phyloP scores from a whole-genome alignment of 1,140 invertebrate genomes.

The Ceratitis capitata region DNA sequence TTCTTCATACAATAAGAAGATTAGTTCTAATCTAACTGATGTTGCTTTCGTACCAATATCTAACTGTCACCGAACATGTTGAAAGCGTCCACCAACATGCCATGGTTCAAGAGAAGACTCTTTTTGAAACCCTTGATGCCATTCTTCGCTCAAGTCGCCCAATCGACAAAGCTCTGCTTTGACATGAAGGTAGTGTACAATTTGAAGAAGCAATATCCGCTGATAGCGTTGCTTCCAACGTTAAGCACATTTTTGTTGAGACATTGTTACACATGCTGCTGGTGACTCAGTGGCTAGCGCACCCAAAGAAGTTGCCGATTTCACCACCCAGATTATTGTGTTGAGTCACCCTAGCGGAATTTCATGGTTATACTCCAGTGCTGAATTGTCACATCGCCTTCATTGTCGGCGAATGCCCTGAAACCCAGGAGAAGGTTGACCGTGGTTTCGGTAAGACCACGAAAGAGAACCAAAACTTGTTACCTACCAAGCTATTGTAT shows the following conservation, averaged over 20 bases:
- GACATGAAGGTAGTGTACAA: too few species aligned
- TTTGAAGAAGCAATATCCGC: slow-evolving; percentile 89
- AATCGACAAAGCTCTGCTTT: slow-evolving; percentile 86
- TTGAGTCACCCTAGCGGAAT: slow-evolving; percentile 94
- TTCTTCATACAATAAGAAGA: slow-evolving; percentile 91
- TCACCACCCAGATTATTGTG: slow-evolving; percentile 90
- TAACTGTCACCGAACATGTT: slow-evolving; percentile 96
- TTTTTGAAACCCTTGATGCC: slow-evolving; percentile 89
- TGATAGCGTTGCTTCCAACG: slow-evolving; percentile 96
- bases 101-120: slow-evolving; percentile 92
- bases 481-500: slow-evolving; percentile 95
- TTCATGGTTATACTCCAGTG: slow-evolving; percentile 89
- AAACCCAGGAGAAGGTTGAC: slow-evolving; percentile 93
- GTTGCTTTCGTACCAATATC: slow-evolving; percentile 95
- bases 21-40: slow-evolving; percentile 90
- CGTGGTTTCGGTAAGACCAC: slow-evolving; percentile 88
- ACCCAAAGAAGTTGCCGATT: slow-evolving; percentile 83
- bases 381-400: slow-evolving; percentile 95
- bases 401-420: slow-evolving; percentile 93
- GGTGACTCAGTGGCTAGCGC: slow-evolving; percentile 91
- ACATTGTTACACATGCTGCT: slow-evolving; percentile 89
- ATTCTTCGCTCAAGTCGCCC: slow-evolving; percentile 87
- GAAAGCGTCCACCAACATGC: slow-evolving; percentile 84
- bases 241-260: slow-evolving; percentile 95
- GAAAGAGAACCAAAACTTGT: slow-evolving; percentile 82